Percentiles rank a stretch among this genome's conserved stretches.
phyloP scores from a whole-genome alignment of 64 coral and sea anemone genomes.

The Actinia tenebrosa region DNA sequence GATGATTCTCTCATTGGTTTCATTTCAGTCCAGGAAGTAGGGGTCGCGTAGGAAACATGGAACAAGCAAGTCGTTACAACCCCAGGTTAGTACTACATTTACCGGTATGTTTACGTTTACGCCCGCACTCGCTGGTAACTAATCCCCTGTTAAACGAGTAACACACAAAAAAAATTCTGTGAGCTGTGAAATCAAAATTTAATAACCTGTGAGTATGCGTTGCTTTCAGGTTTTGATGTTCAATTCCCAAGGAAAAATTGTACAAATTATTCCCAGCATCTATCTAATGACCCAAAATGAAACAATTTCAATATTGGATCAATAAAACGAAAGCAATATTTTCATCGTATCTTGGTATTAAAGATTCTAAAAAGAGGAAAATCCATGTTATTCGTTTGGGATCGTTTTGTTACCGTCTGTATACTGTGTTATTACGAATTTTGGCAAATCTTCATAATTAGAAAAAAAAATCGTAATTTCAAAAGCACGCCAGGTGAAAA shows the following conservation, averaged over 20 bases:
- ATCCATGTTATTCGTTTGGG: background rate
- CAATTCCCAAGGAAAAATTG: background rate
- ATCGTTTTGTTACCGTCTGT: background rate
- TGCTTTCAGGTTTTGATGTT: background rate
- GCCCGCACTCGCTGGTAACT: background rate
- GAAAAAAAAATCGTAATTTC: background rate
- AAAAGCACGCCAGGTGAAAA: background rate
- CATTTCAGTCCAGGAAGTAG: constrained; percentile 29
- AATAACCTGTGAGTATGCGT: background rate
- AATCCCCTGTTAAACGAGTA: too few species aligned
- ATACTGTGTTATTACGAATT: background rate
- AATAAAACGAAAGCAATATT: background rate
- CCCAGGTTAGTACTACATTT: background rate
- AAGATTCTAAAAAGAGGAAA: background rate
- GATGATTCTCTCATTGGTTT: background rate
- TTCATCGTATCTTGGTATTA: background rate
- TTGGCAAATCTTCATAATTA: background rate
- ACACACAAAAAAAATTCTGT: background rate
- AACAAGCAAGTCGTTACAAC: constrained; percentile 23
- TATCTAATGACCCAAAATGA: background rate
- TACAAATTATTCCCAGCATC: background rate
- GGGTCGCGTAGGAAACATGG: constrained; percentile 28
- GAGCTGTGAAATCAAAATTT: background rate
- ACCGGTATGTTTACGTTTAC: background rate
- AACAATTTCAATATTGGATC: background rate